A percentile compares a stretch with the other conserved stretches of the same genome.
These are phyloP conservation scores for Daktulosphaira vitifoliae DNA, from an alignment of 1,140 invertebrate genomes.

Conservation along the genomic window DNA sequence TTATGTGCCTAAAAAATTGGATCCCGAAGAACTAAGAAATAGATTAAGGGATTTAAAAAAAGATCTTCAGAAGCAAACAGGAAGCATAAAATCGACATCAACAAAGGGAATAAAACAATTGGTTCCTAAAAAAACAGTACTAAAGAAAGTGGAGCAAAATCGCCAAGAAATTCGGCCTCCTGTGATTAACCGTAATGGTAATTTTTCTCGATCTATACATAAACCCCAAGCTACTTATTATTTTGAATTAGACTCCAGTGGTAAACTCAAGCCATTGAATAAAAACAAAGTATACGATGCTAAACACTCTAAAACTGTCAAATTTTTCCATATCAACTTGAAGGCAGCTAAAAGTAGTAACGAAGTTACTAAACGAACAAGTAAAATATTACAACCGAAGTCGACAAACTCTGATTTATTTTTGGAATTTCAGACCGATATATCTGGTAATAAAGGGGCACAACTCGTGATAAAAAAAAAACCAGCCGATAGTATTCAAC, in stretches of 20 bases:
- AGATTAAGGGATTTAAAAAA: not conserved
- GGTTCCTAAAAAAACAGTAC: too few species aligned
- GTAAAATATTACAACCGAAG: not conserved
- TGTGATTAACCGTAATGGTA: too few species aligned
- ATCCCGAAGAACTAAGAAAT: not conserved
- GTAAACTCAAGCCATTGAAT: slow-evolving; percentile 11
- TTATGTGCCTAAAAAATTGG: slow-evolving; percentile 11
- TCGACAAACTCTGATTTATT: slow-evolving; percentile 2
- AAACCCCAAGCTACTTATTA: not conserved
- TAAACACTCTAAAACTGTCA: not conserved
- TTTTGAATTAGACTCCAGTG: slow-evolving; percentile 12
- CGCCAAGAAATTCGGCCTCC: too few species aligned
- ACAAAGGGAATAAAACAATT: not conserved
- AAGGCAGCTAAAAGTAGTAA: not conserved
- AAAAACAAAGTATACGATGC: not conserved
- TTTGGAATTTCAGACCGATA: slow-evolving; percentile 13
- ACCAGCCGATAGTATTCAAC: not conserved
- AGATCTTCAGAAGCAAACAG: not conserved
- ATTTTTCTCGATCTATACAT: too few species aligned
- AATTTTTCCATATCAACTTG: slow-evolving; percentile 5
- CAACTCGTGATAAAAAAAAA: slow-evolving; percentile 6
- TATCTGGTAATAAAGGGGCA: not conserved
- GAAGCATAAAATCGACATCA: too few species aligned
- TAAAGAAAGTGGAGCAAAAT: too few species aligned
- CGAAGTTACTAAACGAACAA: not conserved